These are phyloP conservation scores for Porites rus DNA, from an alignment of 92 coral and sea anemone genomes.

Conservation along the genomic window DNA sequence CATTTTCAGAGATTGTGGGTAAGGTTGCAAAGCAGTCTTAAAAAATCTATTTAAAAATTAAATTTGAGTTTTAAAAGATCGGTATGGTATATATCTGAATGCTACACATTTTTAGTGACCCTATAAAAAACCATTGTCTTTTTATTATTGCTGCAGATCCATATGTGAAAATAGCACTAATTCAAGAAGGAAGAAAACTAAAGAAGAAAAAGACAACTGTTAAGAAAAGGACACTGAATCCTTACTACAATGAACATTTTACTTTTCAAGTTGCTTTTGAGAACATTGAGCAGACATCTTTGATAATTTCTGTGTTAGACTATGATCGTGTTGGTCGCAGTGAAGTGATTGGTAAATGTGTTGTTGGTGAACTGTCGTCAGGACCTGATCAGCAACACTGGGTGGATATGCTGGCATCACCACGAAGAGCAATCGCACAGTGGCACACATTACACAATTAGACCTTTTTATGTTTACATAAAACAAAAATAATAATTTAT, in stretches of 20 bases:
- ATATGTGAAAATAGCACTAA: slow-evolving; percentile 88
- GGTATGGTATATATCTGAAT: neutral
- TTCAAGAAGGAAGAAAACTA: slow-evolving; percentile 93
- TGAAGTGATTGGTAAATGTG: slow-evolving; percentile 97
- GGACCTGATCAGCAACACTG: slow-evolving; percentile 96
- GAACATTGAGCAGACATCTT: slow-evolving; percentile 90
- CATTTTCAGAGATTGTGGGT: too few species aligned
- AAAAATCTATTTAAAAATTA: neutral
- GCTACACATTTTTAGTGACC: neutral
- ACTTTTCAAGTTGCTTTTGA: slow-evolving; percentile 95
- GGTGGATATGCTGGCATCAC: slow-evolving; percentile 97
- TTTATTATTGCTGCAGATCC: slow-evolving; percentile 75
- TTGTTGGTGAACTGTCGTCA: slow-evolving; percentile 93
- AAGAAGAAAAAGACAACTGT: slow-evolving; percentile 98
- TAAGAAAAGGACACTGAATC: slow-evolving; percentile 95
- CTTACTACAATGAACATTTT: slow-evolving; percentile 94
- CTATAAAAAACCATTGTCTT: neutral
- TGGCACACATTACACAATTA: slow-evolving; percentile 95
- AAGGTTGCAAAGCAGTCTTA: too few species aligned
- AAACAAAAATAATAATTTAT: neutral
- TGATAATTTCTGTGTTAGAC: slow-evolving; percentile 90
- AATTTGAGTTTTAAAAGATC: neutral
- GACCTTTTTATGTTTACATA: neutral
- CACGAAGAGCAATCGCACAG: slow-evolving; percentile 91
- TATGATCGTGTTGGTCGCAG: slow-evolving; percentile 97